Evolutionary conservation across 2,888 invertebrate species (phyloP).

Genomic region (Nomada goodeniana): DNA sequence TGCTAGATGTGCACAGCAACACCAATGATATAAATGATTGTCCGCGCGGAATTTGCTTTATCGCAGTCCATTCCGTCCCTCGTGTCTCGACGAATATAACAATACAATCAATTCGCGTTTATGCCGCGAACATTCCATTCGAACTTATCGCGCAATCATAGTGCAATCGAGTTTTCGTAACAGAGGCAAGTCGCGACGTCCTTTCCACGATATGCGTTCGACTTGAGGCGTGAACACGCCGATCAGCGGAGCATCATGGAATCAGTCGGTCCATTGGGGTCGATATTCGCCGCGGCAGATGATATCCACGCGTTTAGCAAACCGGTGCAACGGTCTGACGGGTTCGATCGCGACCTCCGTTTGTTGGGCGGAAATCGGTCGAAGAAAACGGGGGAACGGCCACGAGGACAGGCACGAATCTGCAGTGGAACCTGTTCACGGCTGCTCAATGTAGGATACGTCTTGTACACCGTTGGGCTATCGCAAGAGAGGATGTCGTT

Average conservation of each 20-base stretch:
- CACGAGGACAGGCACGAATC: slow-evolving; percentile 43
- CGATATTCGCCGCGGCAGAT: slow-evolving; percentile 5
- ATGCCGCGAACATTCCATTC: not conserved
- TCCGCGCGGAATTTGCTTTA: not conserved
- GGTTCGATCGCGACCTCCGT: slow-evolving; percentile 49
- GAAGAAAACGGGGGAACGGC: slow-evolving; percentile 48
- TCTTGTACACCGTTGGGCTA: slow-evolving; percentile 51
- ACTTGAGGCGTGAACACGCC: not conserved
- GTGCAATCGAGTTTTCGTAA: slow-evolving; percentile 4
- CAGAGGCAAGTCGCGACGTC: not conserved
- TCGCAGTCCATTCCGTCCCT: not conserved
- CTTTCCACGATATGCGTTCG: not conserved
- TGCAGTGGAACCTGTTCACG: slow-evolving; percentile 54
- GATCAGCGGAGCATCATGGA: slow-evolving; percentile 32
- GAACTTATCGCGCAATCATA: slow-evolving; percentile 12
- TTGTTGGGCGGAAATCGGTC: slow-evolving; percentile 52
- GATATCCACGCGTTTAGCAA: slow-evolving; percentile 13
- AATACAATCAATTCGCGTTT: not conserved
- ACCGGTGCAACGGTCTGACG: slow-evolving; percentile 17
- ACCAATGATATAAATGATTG: not conserved
- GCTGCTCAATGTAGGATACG: slow-evolving; percentile 34
- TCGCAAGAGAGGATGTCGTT: slow-evolving; percentile 76
- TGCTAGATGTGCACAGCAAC: no score
- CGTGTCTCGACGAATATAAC: no score
- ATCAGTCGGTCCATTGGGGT: slow-evolving; percentile 29